Base-by-base conservation (phyloP, 92 coral and sea anemone genomes). In the Micromussa lordhowensis region DNA sequence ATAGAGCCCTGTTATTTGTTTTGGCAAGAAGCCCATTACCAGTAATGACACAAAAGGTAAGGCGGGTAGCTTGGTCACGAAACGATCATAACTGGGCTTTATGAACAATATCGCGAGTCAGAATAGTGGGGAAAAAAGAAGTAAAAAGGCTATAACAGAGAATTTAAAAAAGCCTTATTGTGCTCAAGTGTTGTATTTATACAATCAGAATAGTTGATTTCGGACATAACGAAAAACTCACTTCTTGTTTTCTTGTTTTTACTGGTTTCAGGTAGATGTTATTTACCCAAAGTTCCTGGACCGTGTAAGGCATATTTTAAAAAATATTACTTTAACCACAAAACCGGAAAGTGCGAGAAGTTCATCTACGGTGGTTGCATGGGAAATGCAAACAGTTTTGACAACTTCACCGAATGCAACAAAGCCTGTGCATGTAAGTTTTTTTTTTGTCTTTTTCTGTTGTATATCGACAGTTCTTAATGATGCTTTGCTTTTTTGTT, bases 301-400 rank as follows among this genome's bases (percentile, higher is more conserved):
- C 87, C 87, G 24, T 90, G 93, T 35, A 53, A 44, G 14, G 90
- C 78, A 18, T 21, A 49, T 28, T 35, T 90, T 30, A 59, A 68
- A 29, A 64, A 86, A 30, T 90, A 86, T 66, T 86, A 79, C 57
- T 90, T 70, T 84, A 81, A 74, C 71, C 12, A 51, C 16, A 21
- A 30, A 31, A 86, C 93, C 22, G 34, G 28, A 49, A 58, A 59
- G 54, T 90, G 93, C 70, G 87, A 90, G 31, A 61, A 58, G 57
- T 90, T 90, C 22, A 29, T 75, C 8, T 90, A 90, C 49, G 93
- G 93, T 75, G 93, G 93, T 28, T 90, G 93, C 66, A 44, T 55
- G 35, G 93, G 93, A 61, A 90, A 90, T 55, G 24, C 70, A 12
- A 90, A 90, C 87, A 86, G 76, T 75, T 90, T 90, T 36, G 76